Base-by-base conservation (phyloP, 64 coral and sea anemone genomes). In the Acropora tenuis region DNA sequence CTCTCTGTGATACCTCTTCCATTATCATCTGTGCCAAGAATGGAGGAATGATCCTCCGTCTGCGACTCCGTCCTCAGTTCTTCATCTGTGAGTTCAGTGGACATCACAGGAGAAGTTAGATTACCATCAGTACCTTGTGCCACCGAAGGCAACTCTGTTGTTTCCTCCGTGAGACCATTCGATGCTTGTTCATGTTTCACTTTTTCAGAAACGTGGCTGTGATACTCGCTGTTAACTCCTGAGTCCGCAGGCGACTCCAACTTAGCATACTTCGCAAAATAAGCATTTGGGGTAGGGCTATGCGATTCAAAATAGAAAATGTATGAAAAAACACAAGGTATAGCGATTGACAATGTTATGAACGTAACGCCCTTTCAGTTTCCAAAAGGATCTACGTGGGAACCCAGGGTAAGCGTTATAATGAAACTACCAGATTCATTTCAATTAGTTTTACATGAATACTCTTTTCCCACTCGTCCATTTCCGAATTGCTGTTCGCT, bases 241-340 rank as follows among this genome's bases (percentile, higher is more conserved):
- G 50, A 3, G 8, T 88, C 69, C 48, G 16, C n/a, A 2, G 1
- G 72, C 2, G n/a, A 7, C n/a, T 47, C 50, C n/a, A 76, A 16
- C 13, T 44, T 45, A 6, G 44, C 46, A 63, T 74, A 10, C 61
- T 78, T 84, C 6, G 57, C 85, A 86, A 98, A 98, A 75, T 95
- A 98, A 3, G 96, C 81, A 75, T 93, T 98, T 61, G 96, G 96
- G 17, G 86, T 46, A 47, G 93, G 90, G 59, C 96, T 98, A 73
- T 45, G 15, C 1, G 50, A 58, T n/a, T 47, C 52, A 55, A 55
- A 55, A 55, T 55, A 55, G 10, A 8, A 55, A 55, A 8, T 0
- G 10, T 3, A 55, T 55, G 52, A 55, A 0, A 55, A 55, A 8
- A 10, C 6, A 1, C 6, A 2, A 8, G 3, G 10, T 6, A 55